phyloP scores from a whole-genome alignment of 2,113 vertebrate genomes.

The Apteryx mantelli region DNA sequence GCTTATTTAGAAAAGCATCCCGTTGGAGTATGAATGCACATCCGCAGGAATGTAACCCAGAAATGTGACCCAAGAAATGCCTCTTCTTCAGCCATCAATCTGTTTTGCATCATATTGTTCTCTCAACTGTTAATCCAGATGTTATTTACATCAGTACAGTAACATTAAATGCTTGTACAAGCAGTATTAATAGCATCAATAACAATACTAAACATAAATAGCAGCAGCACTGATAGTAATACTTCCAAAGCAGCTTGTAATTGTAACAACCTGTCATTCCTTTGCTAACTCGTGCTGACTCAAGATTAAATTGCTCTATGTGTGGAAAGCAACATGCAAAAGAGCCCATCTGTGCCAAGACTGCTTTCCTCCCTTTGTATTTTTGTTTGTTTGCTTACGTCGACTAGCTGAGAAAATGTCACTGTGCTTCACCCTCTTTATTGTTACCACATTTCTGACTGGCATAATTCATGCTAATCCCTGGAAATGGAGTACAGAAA shows the following conservation, averaged over 20 bases:
- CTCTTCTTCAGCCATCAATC: conserved; percentile 41
- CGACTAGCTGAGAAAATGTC: conserved; percentile 49
- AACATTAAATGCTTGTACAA: conserved; percentile 67
- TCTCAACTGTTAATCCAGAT: conserved; percentile 67
- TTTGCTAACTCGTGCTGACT: conserved; percentile 70
- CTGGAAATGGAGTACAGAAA: background rate
- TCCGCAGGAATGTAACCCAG: background rate
- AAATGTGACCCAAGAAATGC: conserved; percentile 43
- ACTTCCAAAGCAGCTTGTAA: conserved; percentile 70
- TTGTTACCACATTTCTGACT: background rate
- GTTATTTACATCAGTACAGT: conserved; percentile 59
- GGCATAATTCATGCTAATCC: background rate
- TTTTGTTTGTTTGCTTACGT: conserved; percentile 69
- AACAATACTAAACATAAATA: conserved; percentile 68
- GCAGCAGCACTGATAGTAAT: conserved; percentile 55
- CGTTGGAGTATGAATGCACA: background rate
- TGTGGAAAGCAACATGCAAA: conserved; percentile 62
- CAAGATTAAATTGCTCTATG: conserved; percentile 69
- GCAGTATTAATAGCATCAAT: conserved; percentile 62
- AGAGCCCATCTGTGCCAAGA: conserved; percentile 68
- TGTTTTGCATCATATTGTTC: conserved; percentile 41
- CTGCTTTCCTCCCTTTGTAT: conserved; percentile 62
- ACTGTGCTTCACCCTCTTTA: background rate
- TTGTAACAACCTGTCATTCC: conserved; percentile 72
- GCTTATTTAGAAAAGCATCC: conserved; percentile 36